Conservation (phyloP, 1,140 invertebrate species). For the Diuraphis noxia region DNA sequence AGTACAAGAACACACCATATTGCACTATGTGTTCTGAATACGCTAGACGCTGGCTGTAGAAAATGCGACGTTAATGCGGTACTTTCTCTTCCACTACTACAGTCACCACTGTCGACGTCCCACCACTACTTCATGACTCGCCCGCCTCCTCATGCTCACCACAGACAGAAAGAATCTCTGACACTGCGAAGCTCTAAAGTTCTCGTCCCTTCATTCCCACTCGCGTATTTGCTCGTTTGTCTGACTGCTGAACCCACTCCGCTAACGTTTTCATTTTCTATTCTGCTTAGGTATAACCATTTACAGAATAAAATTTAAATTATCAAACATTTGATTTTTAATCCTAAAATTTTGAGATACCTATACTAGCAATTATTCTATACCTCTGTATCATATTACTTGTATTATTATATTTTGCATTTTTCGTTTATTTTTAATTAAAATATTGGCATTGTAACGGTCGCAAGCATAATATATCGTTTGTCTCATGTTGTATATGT, state of each 20-base stretch:
- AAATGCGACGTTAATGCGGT: constrained; percentile 52
- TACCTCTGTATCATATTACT: neutral
- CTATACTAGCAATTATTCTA: neutral
- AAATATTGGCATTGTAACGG: neutral
- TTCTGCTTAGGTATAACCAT: neutral
- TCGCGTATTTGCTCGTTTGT: neutral
- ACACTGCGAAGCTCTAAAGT: constrained; percentile 12
- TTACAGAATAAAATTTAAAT: neutral
- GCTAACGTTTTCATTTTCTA: neutral
- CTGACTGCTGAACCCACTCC: neutral
- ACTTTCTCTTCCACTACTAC: constrained; percentile 25
- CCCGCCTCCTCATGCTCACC: neutral
- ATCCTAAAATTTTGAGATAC: neutral
- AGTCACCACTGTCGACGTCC: neutral
- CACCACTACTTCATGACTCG: neutral
- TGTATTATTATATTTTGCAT: neutral
- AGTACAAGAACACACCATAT: constrained; percentile 21
- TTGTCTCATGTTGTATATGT: neutral
- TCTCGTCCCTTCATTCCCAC: neutral
- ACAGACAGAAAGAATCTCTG: neutral
- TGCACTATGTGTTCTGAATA: constrained; percentile 42
- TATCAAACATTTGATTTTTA: neutral
- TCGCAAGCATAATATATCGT: neutral
- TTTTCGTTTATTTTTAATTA: neutral
- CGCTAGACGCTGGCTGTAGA: neutral